phyloP scores from a whole-genome alignment of 1,140 invertebrate species.

The Rhopalosiphum maidis region DNA sequence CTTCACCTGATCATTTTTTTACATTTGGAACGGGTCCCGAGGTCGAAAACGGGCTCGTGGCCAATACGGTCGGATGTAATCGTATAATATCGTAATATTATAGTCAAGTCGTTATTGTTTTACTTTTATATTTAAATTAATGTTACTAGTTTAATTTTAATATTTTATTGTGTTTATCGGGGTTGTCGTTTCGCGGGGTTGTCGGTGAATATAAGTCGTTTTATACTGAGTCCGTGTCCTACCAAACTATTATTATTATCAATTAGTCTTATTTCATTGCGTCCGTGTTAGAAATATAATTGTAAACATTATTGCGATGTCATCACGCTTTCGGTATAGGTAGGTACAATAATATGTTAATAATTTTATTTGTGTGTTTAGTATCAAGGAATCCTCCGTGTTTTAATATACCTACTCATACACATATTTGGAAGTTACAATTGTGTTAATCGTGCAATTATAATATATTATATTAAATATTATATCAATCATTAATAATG shows the following conservation, averaged over 20 bases:
- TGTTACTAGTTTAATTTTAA: not conserved
- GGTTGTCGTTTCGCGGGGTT: not conserved
- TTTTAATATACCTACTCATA: not conserved
- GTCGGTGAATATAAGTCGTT: not conserved
- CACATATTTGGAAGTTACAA: not conserved
- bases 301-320: not conserved
- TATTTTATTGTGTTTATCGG: not conserved
- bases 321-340: not conserved
- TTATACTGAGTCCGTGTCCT: not conserved
- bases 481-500: not conserved
- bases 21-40: not conserved
- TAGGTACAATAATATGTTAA: not conserved
- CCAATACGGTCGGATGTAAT: not conserved
- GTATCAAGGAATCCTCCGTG: not conserved
- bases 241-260: not conserved
- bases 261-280: not conserved
- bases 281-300: not conserved
- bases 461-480: not conserved
- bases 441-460: not conserved
- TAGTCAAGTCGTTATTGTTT: not conserved
- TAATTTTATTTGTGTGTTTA: not conserved
- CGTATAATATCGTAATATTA: slow-evolving; percentile 2
- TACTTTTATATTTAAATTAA: not conserved
- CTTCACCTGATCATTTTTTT: slow-evolving; percentile 42
- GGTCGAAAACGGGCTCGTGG: not conserved